Evolutionary conservation across 2,888 invertebrate genomes (phyloP).

Genomic region (Parnassius mnemosyne): DNA sequence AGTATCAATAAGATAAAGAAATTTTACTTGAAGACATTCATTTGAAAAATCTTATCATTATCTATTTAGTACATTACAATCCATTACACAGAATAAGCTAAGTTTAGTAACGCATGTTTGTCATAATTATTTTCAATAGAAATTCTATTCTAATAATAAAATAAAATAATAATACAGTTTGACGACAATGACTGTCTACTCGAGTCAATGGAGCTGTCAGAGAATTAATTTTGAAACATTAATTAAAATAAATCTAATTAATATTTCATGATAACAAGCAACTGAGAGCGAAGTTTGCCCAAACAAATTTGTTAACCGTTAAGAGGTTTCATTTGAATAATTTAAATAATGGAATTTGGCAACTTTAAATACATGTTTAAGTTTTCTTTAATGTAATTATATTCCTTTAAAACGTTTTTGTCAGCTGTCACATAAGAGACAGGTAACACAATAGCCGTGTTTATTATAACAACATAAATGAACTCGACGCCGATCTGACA

Average conservation of each 20-base stretch:
- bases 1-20: too few species aligned
- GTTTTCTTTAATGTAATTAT: constrained; percentile 5
- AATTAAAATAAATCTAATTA: constrained; percentile 27
- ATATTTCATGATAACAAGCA: constrained; percentile 25
- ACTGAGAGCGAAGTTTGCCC: constrained; percentile 25
- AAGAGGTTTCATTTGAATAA: constrained; percentile 26
- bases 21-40: too few species aligned
- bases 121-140: too few species aligned
- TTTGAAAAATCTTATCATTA: too few species aligned
- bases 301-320: constrained; percentile 26
- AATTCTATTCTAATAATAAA: too few species aligned
- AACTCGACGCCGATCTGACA: too few species aligned
- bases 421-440: too few species aligned
- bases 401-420: neutral
- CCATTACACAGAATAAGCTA: too few species aligned
- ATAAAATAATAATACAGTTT: neutral
- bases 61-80: too few species aligned
- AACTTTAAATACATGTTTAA: constrained; percentile 20
- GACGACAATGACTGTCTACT: constrained; percentile 9
- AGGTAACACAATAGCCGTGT: too few species aligned
- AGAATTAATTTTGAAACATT: constrained; percentile 21
- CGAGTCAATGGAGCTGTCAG: constrained; percentile 20
- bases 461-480: too few species aligned
- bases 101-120: too few species aligned
- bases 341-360: constrained; percentile 22